Base-by-base conservation (phyloP, 2,888 invertebrate genomes). In the Cryptus viduatorius region DNA sequence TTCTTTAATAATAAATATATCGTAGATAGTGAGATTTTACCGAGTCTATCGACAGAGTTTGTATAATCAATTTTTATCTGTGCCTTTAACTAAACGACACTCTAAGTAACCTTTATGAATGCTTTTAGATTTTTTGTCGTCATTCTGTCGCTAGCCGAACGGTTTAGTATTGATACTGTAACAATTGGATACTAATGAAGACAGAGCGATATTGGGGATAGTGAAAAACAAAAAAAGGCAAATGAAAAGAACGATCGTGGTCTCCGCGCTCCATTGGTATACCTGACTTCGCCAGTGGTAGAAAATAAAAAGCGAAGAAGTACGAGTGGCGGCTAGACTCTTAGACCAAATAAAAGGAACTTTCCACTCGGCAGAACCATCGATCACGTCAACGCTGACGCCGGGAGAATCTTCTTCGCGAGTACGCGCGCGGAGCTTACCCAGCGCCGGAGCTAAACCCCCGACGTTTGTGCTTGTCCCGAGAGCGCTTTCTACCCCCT, bases 341-440 rank as follows among this genome's bases (percentile, higher is more conserved):
- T 46, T 14, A 42, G 48, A 24, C 44, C 61, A 81, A 83, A 85
- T 65, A 77, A 77, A 79, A 77, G 73, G 77, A 78, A 59, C 61
- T 37, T 77, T 65, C 46, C 59, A 81, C 64, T 65, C 69, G 82
- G 78, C 83, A 56, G 68, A 61, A 72, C 81, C 85, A 85, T 85
- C 85, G 80, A 85, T 85, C 85, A 85, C 78, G 81, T 83, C 81
- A 83, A 83, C 65, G 59, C 24, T 78, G 64, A 69, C 65, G 75
- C 65, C 75, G 84, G 75, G 67, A 77, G 37, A 56, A 82, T 82
- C 75, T 71, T 75, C 46, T 37, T 69, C 77, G 65, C 59, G 65
- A 29, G 77, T 24, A 24, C 59, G 50, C 44, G 78, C 50, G 65
- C 80, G 44, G 83, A 50, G 80, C 80, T 84, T 83, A 67, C 67